Base-by-base conservation (phyloP, 2,888 invertebrate genomes). In the Caenorhabditis panamensis region DNA sequence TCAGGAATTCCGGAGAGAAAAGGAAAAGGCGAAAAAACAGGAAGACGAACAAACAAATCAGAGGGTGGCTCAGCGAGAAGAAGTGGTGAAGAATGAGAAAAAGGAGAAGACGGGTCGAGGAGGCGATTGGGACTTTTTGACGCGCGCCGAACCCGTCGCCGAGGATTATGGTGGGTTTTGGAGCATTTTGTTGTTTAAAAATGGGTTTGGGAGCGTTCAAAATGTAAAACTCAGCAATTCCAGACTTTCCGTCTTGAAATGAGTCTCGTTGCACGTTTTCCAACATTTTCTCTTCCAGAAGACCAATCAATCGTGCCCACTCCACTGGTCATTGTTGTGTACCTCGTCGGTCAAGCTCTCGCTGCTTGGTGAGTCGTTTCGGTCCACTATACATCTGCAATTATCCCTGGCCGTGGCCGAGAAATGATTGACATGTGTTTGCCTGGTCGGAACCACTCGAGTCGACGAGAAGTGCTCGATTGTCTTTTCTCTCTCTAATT, bases 401-500 rank as follows among this genome's bases (percentile, higher is more conserved):
- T 73, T 73, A 59, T 64, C 64, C 26, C 26, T 49, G 73, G 44
- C 73, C 64, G 73, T 53, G 72, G 31, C n/a, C 41, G 62, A 31
- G 18, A 54, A 28, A 58, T 47, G 58, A 49, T 51, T 66, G 73
- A 66, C 64, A 73, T 63, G 56, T 72, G 72, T 72, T 72, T 72
- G 72, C 51, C 28, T 41, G 58, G 66, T 24, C 58, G 18, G 59
- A 66, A 66, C 59, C 64, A 73, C 64, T 64, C 64, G 64, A 73
- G 41, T 9, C 31, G n/a, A 64, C 47, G 49, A n/a, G 51, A 54
- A 63, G 73, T 56, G 63, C 64, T 49, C 26, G 28, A 24, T n/a
- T 16, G 24, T 56, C 58, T 63, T 73, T 58, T 73, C 63, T 73
- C 63, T 31, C 44, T 37, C 73, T 73, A 73, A 73, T 66, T 73